phyloP scores from a whole-genome alignment of 2,888 invertebrate species.

The Peribatodes rhomboidaria region DNA sequence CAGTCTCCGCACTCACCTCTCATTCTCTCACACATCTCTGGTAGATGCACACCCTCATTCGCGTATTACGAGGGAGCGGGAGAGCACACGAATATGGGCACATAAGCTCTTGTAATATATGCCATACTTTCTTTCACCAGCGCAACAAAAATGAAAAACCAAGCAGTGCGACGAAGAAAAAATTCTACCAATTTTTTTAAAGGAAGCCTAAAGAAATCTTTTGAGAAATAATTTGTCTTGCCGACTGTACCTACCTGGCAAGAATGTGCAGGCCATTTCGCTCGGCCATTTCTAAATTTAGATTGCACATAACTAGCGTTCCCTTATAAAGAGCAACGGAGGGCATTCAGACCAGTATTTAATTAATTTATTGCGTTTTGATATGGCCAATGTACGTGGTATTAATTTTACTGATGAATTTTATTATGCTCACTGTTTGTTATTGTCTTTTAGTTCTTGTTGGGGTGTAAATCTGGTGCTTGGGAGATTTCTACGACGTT shows the following conservation, averaged over 20 bases:
- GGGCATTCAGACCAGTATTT: slow-evolving; percentile 61
- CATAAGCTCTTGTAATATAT: too few relatives aligned
- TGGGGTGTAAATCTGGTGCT: neutral
- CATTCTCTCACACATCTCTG: too few relatives aligned
- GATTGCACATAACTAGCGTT: slow-evolving; percentile 67
- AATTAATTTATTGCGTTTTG: slow-evolving; percentile 50
- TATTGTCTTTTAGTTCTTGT: neutral
- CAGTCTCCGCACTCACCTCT: too few relatives aligned
- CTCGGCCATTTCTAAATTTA: slow-evolving; percentile 74
- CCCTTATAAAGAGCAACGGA: slow-evolving; percentile 71
- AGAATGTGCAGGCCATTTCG: slow-evolving; percentile 62
- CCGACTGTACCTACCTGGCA: slow-evolving; percentile 35
- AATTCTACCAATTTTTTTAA: too few relatives aligned
- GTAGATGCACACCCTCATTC: too few relatives aligned
- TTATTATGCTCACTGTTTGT: neutral
- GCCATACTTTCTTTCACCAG: too few relatives aligned
- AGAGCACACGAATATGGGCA: too few relatives aligned
- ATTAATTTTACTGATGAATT: slow-evolving; percentile 25
- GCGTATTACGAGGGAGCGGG: too few relatives aligned
- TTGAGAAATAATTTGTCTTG: neutral
- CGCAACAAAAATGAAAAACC: too few relatives aligned
- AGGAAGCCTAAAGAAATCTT: too few relatives aligned
- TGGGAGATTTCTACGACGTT: neutral
- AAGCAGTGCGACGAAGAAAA: too few relatives aligned
- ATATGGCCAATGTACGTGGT: slow-evolving; percentile 46